phyloP scores from a whole-genome alignment of 1,140 invertebrate species.

The Ruditapes philippinarum region DNA sequence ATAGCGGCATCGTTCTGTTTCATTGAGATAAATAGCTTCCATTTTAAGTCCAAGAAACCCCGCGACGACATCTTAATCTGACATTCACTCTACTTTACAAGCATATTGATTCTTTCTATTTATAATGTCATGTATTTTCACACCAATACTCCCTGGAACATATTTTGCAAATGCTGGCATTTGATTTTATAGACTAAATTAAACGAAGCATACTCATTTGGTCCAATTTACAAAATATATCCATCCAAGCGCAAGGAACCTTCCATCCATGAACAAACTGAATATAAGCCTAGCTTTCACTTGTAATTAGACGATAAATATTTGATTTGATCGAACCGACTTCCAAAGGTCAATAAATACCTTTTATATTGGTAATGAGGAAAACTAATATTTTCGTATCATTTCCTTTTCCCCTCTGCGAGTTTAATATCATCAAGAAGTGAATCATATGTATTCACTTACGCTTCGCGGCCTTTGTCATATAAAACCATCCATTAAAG shows the following conservation, averaged over 20 bases:
- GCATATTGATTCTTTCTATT: conserved; percentile 23
- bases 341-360: conserved; percentile 34
- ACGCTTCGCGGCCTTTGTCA: background rate
- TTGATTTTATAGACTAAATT: conserved; percentile 23
- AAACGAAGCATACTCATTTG: conserved; percentile 1
- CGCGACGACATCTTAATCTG: background rate
- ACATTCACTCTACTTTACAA: background rate
- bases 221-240: conserved; percentile 55
- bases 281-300: conserved; percentile 7
- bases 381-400: conserved; percentile 47
- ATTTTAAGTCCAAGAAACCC: background rate
- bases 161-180: conserved; percentile 38
- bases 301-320: conserved; percentile 59
- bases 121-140: conserved; percentile 43
- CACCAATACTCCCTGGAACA: conserved; percentile 19
- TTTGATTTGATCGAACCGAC: conserved; percentile 60
- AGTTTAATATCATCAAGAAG: conserved; percentile 2
- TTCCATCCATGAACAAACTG: background rate
- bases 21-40: background rate
- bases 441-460: background rate
- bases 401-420: conserved; percentile 5
- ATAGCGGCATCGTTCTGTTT: no score
- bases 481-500: background rate
- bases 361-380: conserved; percentile 20
- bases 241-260: background rate